These are phyloP conservation scores for Pygoscelis adeliae DNA, from an alignment of 2,113 vertebrate genomes.

Conservation along the genomic window DNA sequence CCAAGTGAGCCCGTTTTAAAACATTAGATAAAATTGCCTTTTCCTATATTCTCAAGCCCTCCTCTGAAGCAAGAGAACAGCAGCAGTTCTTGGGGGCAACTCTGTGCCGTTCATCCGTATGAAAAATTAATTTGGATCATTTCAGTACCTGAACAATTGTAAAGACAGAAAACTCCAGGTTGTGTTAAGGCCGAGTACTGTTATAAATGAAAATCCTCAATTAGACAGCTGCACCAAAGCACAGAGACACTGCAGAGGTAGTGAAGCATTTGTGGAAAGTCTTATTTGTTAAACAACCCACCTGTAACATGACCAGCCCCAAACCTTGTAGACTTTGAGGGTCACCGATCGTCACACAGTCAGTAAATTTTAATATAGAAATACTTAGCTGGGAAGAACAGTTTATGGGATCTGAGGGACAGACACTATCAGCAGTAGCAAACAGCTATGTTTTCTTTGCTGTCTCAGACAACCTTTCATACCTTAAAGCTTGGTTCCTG, in stretches of 20 bases:
- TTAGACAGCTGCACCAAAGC: not conserved
- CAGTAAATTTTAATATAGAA: not conserved
- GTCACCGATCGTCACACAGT: not conserved
- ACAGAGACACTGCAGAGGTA: not conserved
- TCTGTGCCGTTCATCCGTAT: not conserved
- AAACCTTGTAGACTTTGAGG: not conserved
- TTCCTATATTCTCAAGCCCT: not conserved
- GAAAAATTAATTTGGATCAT: not conserved
- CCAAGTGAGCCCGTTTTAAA: not conserved
- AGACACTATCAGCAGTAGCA: not conserved
- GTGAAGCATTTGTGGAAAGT: not conserved
- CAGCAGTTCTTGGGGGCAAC: not conserved
- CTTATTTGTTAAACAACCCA: not conserved
- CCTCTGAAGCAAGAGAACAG: not conserved
- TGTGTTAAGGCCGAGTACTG: rapidly evolving
- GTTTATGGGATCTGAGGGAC: not conserved
- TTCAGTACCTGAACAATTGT: not conserved
- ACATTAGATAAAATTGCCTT: not conserved
- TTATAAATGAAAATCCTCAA: not conserved
- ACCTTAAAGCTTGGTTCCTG: not conserved
- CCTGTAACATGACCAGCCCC: not conserved
- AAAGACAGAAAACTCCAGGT: not conserved
- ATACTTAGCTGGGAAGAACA: not conserved
- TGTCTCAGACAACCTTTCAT: not conserved
- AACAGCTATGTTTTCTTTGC: not conserved